phyloP scores from a whole-genome alignment of 2,888 invertebrate genomes.

The Anticlea derivata region DNA sequence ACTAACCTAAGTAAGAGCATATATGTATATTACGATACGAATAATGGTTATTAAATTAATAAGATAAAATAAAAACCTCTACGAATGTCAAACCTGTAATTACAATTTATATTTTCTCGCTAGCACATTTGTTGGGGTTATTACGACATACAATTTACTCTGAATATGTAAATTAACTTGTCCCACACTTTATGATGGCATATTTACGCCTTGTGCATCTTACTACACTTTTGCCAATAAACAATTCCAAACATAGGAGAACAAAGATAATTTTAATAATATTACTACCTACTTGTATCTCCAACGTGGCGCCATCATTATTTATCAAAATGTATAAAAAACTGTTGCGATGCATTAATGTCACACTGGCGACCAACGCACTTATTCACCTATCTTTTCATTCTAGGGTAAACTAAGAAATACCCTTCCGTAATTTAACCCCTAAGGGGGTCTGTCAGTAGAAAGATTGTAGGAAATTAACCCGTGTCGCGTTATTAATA shows the following conservation, averaged over 20 bases:
- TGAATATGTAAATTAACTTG: conserved; percentile 7
- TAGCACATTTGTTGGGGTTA: background rate
- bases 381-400: too few species aligned
- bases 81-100: conserved; percentile 1
- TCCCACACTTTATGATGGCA: background rate
- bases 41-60: conserved; percentile 2
- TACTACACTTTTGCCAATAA: background rate
- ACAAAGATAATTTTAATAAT: background rate
- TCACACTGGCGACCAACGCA: too few species aligned
- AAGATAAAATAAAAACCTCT: background rate
- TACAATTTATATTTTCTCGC: background rate
- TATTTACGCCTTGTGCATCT: background rate
- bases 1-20: background rate
- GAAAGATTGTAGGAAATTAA: too few species aligned
- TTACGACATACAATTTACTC: background rate
- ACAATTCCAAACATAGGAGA: background rate
- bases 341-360: too few species aligned
- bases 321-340: too few species aligned
- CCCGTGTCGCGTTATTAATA: too few species aligned
- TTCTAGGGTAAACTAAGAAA: too few species aligned
- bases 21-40: background rate
- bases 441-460: too few species aligned
- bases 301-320: too few species aligned
- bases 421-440: too few species aligned
- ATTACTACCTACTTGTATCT: too few species aligned